These are phyloP conservation scores for Erynnis tages DNA, from an alignment of 2,888 invertebrate species.

Conservation along the genomic window DNA sequence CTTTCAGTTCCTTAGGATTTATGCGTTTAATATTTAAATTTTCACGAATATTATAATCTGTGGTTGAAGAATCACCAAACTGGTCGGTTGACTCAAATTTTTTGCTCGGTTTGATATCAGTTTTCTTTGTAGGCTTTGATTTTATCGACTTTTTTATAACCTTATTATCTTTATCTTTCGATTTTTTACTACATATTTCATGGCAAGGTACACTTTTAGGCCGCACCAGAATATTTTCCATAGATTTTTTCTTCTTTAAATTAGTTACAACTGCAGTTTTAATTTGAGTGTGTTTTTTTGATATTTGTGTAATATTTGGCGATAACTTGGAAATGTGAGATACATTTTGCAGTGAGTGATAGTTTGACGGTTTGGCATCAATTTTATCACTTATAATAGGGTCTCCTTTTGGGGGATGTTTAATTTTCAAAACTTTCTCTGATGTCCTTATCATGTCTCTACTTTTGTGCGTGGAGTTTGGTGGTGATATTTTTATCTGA, in stretches of 20 bases:
- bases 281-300: conserved; percentile 54
- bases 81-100: conserved; percentile 56
- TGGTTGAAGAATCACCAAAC: conserved; percentile 68
- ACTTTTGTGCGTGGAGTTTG: conserved; percentile 55
- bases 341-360: conserved; percentile 43
- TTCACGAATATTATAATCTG: conserved; percentile 55
- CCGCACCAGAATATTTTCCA: conserved; percentile 53
- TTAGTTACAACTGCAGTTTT: conserved; percentile 67
- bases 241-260: conserved; percentile 65
- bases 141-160: conserved; percentile 48
- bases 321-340: conserved; percentile 60
- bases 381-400: conserved; percentile 49
- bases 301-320: conserved; percentile 48
- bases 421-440: conserved; percentile 68
- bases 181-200: conserved; percentile 60
- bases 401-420: conserved; percentile 59
- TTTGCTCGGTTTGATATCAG: conserved; percentile 32
- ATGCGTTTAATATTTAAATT: conserved; percentile 45
- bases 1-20: conserved; percentile 72
- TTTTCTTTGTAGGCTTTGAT: conserved; percentile 43
- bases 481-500: conserved; percentile 39
- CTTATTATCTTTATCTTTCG: conserved; percentile 52
- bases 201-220: conserved; percentile 64
- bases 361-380: conserved; percentile 46
- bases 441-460: conserved; percentile 75